Evolutionary conservation across 2,113 vertebrate species (phyloP).

Genomic region (Campylomormyrus numenius): DNA sequence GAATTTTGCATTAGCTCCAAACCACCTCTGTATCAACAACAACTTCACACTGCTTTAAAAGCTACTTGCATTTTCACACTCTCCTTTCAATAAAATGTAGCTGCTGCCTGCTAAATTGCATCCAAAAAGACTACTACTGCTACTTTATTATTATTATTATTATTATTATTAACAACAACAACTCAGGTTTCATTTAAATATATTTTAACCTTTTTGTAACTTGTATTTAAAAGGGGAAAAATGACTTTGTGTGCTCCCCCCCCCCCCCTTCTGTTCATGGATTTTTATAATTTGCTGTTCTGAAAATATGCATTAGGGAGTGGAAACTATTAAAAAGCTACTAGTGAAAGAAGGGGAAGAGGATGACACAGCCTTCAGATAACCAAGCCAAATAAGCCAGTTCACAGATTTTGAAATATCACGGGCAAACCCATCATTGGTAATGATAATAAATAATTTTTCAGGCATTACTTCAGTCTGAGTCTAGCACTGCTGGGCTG

Average conservation of each 20-base stretch:
- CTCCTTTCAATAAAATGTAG: neutral
- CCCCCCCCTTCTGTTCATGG: neutral
- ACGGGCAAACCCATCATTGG: conserved; percentile 8
- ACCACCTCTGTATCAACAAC: neutral
- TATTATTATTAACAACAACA: neutral
- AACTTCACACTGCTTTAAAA: neutral
- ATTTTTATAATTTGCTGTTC: neutral
- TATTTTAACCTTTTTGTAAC: neutral
- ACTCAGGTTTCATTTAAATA: neutral
- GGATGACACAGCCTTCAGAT: neutral
- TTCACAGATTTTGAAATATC: neutral
- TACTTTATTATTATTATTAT: neutral
- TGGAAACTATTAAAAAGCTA: neutral
- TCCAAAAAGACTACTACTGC: neutral
- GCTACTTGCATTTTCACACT: neutral
- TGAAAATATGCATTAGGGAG: neutral
- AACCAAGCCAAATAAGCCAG: neutral
- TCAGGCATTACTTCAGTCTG: conserved; percentile 41
- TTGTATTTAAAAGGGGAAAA: neutral
- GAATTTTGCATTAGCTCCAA: neutral
- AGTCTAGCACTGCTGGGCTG: conserved; percentile 48
- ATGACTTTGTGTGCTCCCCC: neutral
- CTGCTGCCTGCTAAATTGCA: neutral
- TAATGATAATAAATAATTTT: conserved; percentile 27
- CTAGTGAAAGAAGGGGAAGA: neutral